Evolutionary conservation across 2,888 invertebrate species (phyloP), one percentile per base, ranked within the genome.

Genomic region (Eumacrocentrus americanus): DNA sequence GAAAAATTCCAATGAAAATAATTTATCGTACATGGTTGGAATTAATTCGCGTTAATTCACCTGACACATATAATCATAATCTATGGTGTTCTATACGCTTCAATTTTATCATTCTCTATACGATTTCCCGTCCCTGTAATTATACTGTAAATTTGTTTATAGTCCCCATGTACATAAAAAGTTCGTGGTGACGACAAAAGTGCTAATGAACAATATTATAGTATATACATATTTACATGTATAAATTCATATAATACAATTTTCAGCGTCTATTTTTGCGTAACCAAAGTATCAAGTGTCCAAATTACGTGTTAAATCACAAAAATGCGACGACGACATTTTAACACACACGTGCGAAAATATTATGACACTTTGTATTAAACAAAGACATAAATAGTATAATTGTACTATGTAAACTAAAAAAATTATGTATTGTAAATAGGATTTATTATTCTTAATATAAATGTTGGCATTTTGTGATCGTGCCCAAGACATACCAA

Each of bases 131-230:
- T 68, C 66, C 58, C 62, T 67, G 70, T 40, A 57, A 48, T 61
- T 76, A 75, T 76, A 76, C 50, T 78, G 78, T 78, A 78, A 71
- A 78, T 78, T 78, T 78, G 76, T 78, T 72, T 63, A 78, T 78
- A 78, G 72, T 56, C 67, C 60, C 57, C 60, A 64, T 60, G 54
- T 58, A 63, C 52, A 53, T 46, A 48, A 52, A 59, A 29, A 48
- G 34, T 52, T 46, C 54, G 57, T 37, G 54, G 61, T 54, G 62
- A 58, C 50, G 37, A 55, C 34, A 60, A 42, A 40, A n/a, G n/a
- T 16, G 22, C n/a, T n/a, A n/a, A n/a, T n/a, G 46, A 62, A 42
- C 44, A 35, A 25, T 46, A 25, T n/a, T n/a, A n/a, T n/a, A n/a
- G n/a, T 42, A 22, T 11, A 59, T 53, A 34, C 29, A 54, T 52